Evolutionary conservation across 2,113 vertebrate genomes (phyloP).

Genomic region (Scalopus aquaticus): DNA sequence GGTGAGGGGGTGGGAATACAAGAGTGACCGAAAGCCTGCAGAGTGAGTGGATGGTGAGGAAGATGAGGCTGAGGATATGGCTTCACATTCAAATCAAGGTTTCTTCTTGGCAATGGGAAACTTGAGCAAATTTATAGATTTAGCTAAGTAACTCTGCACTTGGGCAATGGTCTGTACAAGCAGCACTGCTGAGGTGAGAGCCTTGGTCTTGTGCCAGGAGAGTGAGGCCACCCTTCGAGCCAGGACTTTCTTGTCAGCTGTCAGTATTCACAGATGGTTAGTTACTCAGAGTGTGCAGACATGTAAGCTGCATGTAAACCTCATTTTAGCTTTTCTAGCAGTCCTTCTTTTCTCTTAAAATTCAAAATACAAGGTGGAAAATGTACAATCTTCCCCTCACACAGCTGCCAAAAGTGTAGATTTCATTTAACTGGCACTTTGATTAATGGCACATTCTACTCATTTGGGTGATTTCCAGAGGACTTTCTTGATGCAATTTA

Average conservation of each 20-base stretch:
- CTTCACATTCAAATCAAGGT: not conserved
- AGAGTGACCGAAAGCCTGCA: not conserved
- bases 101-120: not conserved
- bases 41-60: not conserved
- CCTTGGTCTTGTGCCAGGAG: not conserved
- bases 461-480: slow-evolving; percentile 54
- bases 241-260: not conserved
- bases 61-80: not conserved
- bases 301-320: not conserved
- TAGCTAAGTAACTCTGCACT: not conserved
- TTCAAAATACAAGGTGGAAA: not conserved
- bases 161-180: not conserved
- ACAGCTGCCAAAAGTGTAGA: not conserved
- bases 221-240: not conserved
- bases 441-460: slow-evolving; percentile 49
- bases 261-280: not conserved
- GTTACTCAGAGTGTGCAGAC: not conserved
- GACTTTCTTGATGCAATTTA: slow-evolving; percentile 52
- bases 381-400: not conserved
- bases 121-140: not conserved
- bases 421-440: slow-evolving; percentile 49
- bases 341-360: not conserved
- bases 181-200: not conserved
- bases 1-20: accelerated
- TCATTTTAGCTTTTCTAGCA: not conserved